Evolutionary conservation across 2,888 invertebrate genomes (phyloP), one percentile per base, ranked within the genome.

Genomic region (Apeira syringaria): DNA sequence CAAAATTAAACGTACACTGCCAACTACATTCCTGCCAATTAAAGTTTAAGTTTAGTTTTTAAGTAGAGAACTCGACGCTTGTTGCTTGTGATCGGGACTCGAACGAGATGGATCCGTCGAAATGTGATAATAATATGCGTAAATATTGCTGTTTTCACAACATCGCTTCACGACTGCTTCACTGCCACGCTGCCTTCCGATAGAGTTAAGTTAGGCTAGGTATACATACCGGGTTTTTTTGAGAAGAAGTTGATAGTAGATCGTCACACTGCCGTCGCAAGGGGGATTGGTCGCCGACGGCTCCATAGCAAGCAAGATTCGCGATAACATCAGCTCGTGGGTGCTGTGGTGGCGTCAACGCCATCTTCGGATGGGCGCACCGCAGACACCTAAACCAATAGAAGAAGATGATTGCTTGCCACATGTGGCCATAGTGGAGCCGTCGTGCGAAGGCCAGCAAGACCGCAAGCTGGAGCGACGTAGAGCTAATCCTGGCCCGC

Each of bases 341-440:
- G 85, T 86, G 65, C 79, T 87, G 87, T 85, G 88, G 88, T 84
- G 86, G 86, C 86, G 87, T 78, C 78, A 81, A 68, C 80, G 83
- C 68, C 86, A 79, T 84, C 81, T 84, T 79, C 79, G 84, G 82
- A 84, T 85, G 83, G 86, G 87, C 84, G 86, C 86, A 72, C 86
- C 88, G 82, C 87, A 84, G 82, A 81, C 83, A 78, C 87, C 83
- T 38, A 85, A 79, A 65, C 73, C 65, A 41, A 77, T 85, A 45
- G 83, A 83, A 46, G 83, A 84, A 35, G 82, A 87, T 79, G 87
- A 84, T 38, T 74, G 69, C 73, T 66, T 74, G 61, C 84, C 83
- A 4, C 74, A 68, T 40, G 68, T 83, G 76, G 78, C 78, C 65
- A 52, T 84, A 68, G 75, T 76, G 20, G 78, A 82, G 53, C 75